Evolutionary conservation across 1,140 invertebrate genomes (phyloP), one percentile per base, ranked within the genome.

Genomic region (Pachyrhynchus sulphureomaculatus): DNA sequence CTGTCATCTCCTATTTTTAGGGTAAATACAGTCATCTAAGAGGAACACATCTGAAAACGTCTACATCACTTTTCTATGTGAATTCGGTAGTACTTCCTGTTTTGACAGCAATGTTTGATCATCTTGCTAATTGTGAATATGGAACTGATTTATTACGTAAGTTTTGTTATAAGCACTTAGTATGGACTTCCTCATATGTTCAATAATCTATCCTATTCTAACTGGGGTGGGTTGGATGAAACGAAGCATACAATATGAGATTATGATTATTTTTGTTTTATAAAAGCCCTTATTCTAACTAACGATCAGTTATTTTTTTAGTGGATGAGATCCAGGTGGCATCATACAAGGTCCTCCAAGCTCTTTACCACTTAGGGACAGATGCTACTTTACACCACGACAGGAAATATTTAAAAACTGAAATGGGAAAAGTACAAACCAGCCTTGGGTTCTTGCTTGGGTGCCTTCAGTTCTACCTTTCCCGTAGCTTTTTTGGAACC

Each of bases 291-390:
- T n/a, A n/a, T n/a, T n/a, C n/a, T n/a, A n/a, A n/a, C n/a, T n/a
- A n/a, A n/a, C n/a, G n/a, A n/a, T n/a, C n/a, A n/a, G n/a, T n/a
- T n/a, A n/a, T n/a, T 64, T 59, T 82, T 86, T 21, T 77, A 92
- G 92, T 99, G 77, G 95, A 98, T 76, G 97, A 99, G 77, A 96
- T 99, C 70, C 97, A 99, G 83, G 92, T 99, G 10, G 96, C 96
- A 0, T 96, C 95, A 0, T 99, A 99, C 76, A 98, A 98, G 77
- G 98, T 99, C 77, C 76, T 99, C 0, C 91, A 93, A 53, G 93
- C 93, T 2, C 76, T 99, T 0, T 99, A 96, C 75, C 91, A 90
- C 2, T 76, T 98, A 9, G 93, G 93, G 0, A 92, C 90, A 0
- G 93, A 95, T 73, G 77, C 81, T 4, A 84, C 85, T 0, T 77